phyloP scores from a whole-genome alignment of 1,140 invertebrate genomes.

The Drosophila yakuba region DNA sequence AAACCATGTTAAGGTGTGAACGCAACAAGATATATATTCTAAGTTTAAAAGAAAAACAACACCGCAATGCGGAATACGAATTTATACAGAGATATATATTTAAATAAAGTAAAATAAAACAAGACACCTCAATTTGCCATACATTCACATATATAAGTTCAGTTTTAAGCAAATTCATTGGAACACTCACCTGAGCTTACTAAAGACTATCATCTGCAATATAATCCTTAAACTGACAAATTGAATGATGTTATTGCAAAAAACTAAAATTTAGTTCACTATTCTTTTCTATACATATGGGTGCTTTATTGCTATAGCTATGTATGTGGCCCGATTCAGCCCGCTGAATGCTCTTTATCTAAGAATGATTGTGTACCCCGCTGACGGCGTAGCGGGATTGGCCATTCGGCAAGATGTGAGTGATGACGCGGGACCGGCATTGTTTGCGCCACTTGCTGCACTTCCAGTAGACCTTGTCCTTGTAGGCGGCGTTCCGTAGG shows the following conservation, averaged over 20 bases:
- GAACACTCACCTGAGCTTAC: slow-evolving; percentile 39
- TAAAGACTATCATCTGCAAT: too few relatives aligned
- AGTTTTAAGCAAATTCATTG: not conserved
- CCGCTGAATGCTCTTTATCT: slow-evolving; percentile 1
- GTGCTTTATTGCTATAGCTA: not conserved
- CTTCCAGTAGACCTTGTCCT: slow-evolving; percentile 83
- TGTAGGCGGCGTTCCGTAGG: slow-evolving; percentile 78
- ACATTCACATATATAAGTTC: not conserved
- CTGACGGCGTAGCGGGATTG: slow-evolving; percentile 62
- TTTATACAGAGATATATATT: not conserved
- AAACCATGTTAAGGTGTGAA: not conserved
- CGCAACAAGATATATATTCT: too few relatives aligned
- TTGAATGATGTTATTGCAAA: not conserved
- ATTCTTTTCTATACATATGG: not conserved
- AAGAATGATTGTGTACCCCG: slow-evolving; percentile 73
- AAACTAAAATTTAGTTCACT: slow-evolving; percentile 1
- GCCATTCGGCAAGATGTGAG: slow-evolving; percentile 43
- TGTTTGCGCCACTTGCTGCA: slow-evolving; percentile 82
- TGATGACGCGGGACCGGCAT: slow-evolving; percentile 78
- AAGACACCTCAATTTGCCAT: not conserved
- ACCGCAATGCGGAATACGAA: too few relatives aligned
- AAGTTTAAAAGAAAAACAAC: not conserved
- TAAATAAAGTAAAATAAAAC: not conserved
- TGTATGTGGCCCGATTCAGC: slow-evolving; percentile 8
- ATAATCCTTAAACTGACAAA: too few relatives aligned